Evolutionary conservation across 2,797 vertebrate genomes (phyloP), one percentile per base, ranked within the genome.

Genomic region (Lophius americanus): DNA sequence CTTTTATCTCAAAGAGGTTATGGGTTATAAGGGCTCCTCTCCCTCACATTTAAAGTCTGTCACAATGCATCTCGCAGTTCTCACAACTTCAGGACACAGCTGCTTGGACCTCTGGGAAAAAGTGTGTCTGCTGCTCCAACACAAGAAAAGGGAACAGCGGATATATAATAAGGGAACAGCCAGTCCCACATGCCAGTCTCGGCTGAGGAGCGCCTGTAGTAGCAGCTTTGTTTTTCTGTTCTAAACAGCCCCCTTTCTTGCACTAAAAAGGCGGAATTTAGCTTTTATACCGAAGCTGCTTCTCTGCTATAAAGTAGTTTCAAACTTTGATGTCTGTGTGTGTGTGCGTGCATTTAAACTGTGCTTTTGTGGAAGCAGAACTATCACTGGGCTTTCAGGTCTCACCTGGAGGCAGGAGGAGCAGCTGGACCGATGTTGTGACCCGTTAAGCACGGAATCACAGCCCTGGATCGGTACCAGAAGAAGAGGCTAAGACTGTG

Each of bases 1-100:
- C 75, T 84, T 90, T 90, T 84, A 89, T 88, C 78, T 79, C 68
- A 39, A 69, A 46, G 84, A 89, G 78, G 89, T 88, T 89, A 90
- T 54, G 83, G 78, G 73, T 84, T 87, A 91, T 76, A 83, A 87
- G 83, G 75, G 79, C 79, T 73, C 58, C 56, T 88, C 76, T 77
- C 85, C 78, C 81, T 85, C 86, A 82, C 83, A 84, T 86, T 87
- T 81, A 84, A 82, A 85, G 69, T 64, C 80, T 85, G 87, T 87
- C 90, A 89, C 70, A 81, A 84, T 74, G 68, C 68, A 72, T 76
- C 78, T 74, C 7, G 23, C 67, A 59, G 70, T 59, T 60, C 57
- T 41, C 42, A 62, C 59, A 63, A 83, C 84, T 84, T 84, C 68
- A 65, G 82, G 81, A 79, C 80, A 76, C 70, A 8, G n/a, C 64